Conservation (phyloP, 1,140 invertebrate species). For the Reticulitermes speratus region DNA sequence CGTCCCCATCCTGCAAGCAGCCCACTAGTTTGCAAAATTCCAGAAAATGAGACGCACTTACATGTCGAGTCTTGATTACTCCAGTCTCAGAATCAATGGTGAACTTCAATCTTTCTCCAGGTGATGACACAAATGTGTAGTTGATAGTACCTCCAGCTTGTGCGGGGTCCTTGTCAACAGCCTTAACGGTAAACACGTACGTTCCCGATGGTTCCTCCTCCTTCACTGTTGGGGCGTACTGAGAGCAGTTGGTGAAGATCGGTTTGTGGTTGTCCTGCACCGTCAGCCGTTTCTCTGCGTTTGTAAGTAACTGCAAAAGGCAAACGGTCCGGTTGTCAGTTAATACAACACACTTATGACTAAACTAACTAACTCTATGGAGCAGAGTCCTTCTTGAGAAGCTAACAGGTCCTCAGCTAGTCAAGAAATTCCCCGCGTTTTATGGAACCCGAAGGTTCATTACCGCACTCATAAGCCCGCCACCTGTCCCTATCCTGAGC, state of each 20-base stretch:
- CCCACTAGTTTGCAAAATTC: too few relatives aligned
- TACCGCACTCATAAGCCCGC: too few relatives aligned
- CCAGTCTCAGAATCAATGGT: slow-evolving; percentile 73
- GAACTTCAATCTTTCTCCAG: slow-evolving; percentile 73
- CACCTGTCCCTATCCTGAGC: too few relatives aligned
- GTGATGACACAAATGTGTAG: slow-evolving; percentile 75
- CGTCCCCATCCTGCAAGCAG: too few relatives aligned
- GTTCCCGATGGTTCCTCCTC: slow-evolving; percentile 65
- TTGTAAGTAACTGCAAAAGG: background rate
- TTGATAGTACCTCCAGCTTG: slow-evolving; percentile 75
- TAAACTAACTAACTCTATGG: too few relatives aligned
- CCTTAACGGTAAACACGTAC: slow-evolving; percentile 62
- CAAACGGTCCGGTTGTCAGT: background rate
- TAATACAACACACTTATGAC: too few relatives aligned
- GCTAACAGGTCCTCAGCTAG: too few relatives aligned
- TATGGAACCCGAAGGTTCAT: too few relatives aligned
- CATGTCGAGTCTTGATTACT: slow-evolving; percentile 64
- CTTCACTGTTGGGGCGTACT: slow-evolving; percentile 64
- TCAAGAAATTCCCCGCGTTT: too few relatives aligned
- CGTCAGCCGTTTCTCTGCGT: background rate
- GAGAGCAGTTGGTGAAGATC: slow-evolving; percentile 68
- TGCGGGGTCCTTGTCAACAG: slow-evolving; percentile 61
- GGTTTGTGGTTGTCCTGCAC: slow-evolving; percentile 68
- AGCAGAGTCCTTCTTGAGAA: too few relatives aligned
- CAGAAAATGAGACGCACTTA: background rate